These are phyloP conservation scores for Euwallacea fornicatus DNA, from an alignment of 1,140 invertebrate genomes.

Conservation along the genomic window DNA sequence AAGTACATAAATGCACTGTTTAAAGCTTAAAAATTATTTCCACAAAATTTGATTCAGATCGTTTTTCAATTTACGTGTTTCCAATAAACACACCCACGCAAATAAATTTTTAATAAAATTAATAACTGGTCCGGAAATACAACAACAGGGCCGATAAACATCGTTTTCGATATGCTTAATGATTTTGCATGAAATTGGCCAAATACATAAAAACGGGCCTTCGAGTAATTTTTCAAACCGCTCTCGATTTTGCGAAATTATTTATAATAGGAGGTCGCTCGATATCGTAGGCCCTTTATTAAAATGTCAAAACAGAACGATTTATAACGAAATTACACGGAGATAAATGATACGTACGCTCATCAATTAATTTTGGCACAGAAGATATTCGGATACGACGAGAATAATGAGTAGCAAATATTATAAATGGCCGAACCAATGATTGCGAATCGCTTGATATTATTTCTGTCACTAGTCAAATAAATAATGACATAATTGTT, in stretches of 20 bases:
- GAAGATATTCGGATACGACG: conserved; percentile 21
- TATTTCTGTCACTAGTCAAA: background rate
- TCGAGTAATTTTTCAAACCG: conserved; percentile 20
- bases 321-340: conserved; percentile 36
- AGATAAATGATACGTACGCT: conserved; percentile 36
- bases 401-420: conserved; percentile 30
- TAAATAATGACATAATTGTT: no score
- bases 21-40: no score
- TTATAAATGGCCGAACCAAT: conserved; percentile 18
- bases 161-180: conserved; percentile 16
- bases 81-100: background rate
- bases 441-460: background rate
- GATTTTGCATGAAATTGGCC: conserved; percentile 27
- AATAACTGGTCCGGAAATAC: background rate
- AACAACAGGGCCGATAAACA: background rate
- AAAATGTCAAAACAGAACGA: conserved; percentile 38
- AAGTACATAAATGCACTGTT: no score
- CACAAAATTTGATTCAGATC: background rate
- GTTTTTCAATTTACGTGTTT: no score
- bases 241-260: conserved; percentile 34
- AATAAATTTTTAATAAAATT: conserved; percentile 2
- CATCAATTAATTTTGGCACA: conserved; percentile 32
- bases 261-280: conserved; percentile 29
- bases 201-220: conserved; percentile 20
- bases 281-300: conserved; percentile 32